A percentile compares a stretch with the other conserved stretches of the same genome.
These are phyloP conservation scores for Erynnis tages DNA, from an alignment of 2,888 invertebrate genomes.

Conservation along the genomic window DNA sequence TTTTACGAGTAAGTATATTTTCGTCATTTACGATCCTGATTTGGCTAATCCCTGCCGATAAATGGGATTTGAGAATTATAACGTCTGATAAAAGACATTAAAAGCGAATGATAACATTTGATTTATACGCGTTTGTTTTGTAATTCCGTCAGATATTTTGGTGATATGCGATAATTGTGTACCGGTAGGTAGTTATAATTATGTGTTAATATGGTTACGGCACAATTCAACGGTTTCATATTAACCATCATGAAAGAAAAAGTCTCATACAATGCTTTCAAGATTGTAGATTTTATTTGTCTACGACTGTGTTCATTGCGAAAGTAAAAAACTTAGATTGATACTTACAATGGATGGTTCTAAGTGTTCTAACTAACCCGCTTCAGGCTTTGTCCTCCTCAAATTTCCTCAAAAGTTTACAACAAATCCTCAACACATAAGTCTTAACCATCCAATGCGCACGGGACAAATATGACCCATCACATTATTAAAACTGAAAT, in stretches of 20 bases:
- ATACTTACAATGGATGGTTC: too few species aligned
- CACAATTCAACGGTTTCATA: not conserved
- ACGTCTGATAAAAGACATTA: conserved; percentile 65
- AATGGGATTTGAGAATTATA: conserved; percentile 62
- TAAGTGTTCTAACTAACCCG: too few species aligned
- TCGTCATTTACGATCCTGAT: conserved; percentile 59
- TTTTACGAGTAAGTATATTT: conserved; percentile 33
- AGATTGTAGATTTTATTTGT: too few species aligned
- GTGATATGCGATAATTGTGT: conserved; percentile 7
- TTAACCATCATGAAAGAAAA: too few species aligned
- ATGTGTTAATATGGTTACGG: not conserved
- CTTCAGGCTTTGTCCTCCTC: too few species aligned
- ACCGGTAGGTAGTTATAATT: not conserved
- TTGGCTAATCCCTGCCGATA: conserved; percentile 62
- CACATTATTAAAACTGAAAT: conserved; percentile 54
- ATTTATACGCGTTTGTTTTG: conserved; percentile 60
- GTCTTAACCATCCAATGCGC: conserved; percentile 28
- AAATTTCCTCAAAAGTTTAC: not conserved
- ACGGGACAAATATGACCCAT: conserved; percentile 30
- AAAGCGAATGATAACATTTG: conserved; percentile 75
- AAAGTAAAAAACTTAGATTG: too few species aligned
- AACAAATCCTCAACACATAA: not conserved
- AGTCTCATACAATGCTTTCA: too few species aligned
- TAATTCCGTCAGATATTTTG: conserved; percentile 16
- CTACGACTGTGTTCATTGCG: too few species aligned